Base-by-base conservation (phyloP, 2,113 vertebrate species). In the Drymodes brunneopygia region DNA sequence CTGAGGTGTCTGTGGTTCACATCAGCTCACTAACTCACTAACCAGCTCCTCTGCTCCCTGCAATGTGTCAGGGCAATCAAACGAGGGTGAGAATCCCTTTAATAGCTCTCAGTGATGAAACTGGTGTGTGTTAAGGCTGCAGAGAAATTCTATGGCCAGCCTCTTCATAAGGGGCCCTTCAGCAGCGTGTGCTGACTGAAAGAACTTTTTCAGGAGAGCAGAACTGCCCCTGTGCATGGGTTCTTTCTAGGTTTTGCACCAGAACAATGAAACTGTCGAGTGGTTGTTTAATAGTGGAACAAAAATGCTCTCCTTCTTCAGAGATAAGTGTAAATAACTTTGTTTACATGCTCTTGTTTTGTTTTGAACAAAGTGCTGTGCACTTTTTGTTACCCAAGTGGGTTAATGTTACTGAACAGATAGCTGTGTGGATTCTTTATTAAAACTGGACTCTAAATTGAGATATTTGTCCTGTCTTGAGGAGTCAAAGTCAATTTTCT, bases 371-470 rank as follows among this genome's bases (percentile, higher is more conserved):
- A 33, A 60, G n/a, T 40, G 28, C 20, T 69, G 36, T 36, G 36
- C n/a, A 16, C 0, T 0, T 71, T 51, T 77, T 25, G 14, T 33
- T 77, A 23, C 35, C 56, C 4, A 10, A 5, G 24, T 14, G 40
- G 48, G 15, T 78, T 89, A 12, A 51, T 29, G 36, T 75, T 69
- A 33, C 12, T 2, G 3, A 69, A 71, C 33, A 71, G 57, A 48
- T 28, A 57, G n/a, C 20, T 65, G 33, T 9, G 28, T 50, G 64
- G 80, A 35, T 64, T 91, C 48, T 71, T 82, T 51, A 47, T 81
- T 77, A 45, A 57, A 81, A 23, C 23, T 66, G 36, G 36, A 36
- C 44, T 69, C 25, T 64, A 19, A 15, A 31, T 62, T 36, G 65
- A 69, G 51, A 5, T 29, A 31, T 6, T 44, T 77, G 47, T 62